A percentile compares a stretch with the other conserved stretches of the same genome.
These are phyloP conservation scores for Aphelenchoides fujianensis DNA, from an alignment of 1,140 invertebrate species.

Conservation along the genomic window DNA sequence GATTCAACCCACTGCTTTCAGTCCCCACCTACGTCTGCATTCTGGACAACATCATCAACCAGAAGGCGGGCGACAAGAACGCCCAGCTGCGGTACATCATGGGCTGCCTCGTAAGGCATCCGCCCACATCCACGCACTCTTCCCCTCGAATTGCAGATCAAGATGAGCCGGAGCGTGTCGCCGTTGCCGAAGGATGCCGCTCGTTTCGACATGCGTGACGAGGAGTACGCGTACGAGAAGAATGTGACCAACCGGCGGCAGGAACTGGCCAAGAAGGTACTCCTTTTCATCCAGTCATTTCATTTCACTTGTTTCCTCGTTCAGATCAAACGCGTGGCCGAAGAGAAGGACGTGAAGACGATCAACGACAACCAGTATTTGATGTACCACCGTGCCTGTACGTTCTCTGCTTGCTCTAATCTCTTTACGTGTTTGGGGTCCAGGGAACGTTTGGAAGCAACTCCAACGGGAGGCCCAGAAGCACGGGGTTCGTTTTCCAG, in stretches of 20 bases:
- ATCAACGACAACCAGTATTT: conserved; percentile 11
- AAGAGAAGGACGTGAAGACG: neutral
- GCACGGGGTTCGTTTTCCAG: too few species aligned
- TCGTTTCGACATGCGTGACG: conserved; percentile 2
- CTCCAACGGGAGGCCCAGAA: neutral
- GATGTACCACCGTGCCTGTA: conserved; percentile 9
- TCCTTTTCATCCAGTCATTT: conserved; percentile 1
- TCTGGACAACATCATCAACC: neutral
- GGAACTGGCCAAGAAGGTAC: neutral
- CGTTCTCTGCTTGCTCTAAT: neutral
- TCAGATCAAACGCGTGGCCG: neutral
- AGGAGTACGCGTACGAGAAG: conserved; percentile 10
- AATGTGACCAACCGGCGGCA: neutral
- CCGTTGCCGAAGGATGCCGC: neutral
- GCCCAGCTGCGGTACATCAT: neutral
- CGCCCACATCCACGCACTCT: too few species aligned
- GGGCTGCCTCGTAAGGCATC: neutral
- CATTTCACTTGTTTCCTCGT: too few species aligned
- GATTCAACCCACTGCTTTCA: neutral
- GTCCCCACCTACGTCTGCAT: neutral
- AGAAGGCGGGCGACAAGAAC: neutral
- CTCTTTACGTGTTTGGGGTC: too few species aligned
- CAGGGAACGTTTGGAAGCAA: neutral
- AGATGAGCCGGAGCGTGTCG: neutral
- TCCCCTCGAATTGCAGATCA: neutral